Conservation (phyloP, 2,113 vertebrate species). For the Panthera tigris region DNA sequence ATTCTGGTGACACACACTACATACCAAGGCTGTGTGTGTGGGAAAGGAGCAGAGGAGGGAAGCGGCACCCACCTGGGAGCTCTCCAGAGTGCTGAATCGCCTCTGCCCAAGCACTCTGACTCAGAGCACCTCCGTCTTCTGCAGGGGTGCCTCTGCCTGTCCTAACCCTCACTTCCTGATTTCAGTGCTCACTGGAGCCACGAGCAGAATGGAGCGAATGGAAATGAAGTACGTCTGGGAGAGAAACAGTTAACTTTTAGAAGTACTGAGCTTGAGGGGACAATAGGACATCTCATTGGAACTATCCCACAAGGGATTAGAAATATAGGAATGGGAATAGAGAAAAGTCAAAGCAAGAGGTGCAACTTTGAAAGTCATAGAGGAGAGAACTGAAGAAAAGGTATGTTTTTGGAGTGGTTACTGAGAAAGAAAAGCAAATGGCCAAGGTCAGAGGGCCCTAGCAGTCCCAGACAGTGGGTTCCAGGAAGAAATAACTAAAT, state of each 20-base stretch:
- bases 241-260: neutral
- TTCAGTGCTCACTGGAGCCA: neutral
- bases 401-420: neutral
- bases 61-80: neutral
- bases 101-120: neutral
- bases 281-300: neutral
- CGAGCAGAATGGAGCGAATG: neutral
- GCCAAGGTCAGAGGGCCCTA: neutral
- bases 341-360: neutral
- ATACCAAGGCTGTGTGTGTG: neutral
- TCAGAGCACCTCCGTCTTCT: neutral
- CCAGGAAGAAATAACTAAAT: neutral
- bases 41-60: too few species aligned
- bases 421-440: neutral
- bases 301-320: neutral
- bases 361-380: neutral
- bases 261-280: neutral
- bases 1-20: neutral
- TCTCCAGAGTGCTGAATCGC: conserved; percentile 51
- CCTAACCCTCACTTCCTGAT: neutral
- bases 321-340: neutral
- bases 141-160: neutral
- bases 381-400: neutral
- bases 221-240: neutral
- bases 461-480: neutral